phyloP scores from a whole-genome alignment of 2,113 vertebrate genomes.

The Corythornis vintsioides region DNA sequence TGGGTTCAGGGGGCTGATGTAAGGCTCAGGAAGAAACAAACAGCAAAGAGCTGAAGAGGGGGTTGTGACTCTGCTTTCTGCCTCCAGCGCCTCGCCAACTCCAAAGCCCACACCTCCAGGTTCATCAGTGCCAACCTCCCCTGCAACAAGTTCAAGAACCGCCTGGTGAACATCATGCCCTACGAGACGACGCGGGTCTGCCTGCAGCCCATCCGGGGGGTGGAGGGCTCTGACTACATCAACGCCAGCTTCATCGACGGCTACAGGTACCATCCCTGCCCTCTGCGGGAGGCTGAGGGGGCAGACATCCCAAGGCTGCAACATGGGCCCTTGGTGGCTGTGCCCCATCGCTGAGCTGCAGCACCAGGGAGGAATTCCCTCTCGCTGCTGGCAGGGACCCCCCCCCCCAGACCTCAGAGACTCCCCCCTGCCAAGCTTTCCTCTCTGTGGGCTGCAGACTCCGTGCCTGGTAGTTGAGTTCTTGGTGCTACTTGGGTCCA shows the following conservation, averaged over 20 bases:
- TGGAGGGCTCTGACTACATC: constrained; percentile 97
- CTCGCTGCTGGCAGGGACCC: not conserved
- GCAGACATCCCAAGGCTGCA: not conserved
- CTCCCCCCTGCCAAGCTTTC: not conserved
- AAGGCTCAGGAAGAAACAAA: rapidly evolving
- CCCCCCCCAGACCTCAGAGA: rapidly evolving
- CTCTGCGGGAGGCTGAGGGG: not conserved
- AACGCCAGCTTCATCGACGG: constrained; percentile 97
- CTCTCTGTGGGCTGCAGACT: not conserved
- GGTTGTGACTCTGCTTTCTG: not conserved
- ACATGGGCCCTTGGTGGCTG: rapidly evolving
- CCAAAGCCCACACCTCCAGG: constrained; percentile 96
- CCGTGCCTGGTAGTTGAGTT: not conserved
- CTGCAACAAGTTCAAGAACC: constrained; percentile 99
- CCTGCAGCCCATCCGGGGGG: constrained; percentile 95
- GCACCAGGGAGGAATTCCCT: rapidly evolving
- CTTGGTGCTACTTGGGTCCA: not conserved
- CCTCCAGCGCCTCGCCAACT: constrained; percentile 93
- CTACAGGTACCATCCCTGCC: constrained; percentile 82
- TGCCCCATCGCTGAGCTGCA: not conserved
- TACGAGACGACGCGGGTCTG: constrained; percentile 96
- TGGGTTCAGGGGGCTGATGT: rapidly evolving
- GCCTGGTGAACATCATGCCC: constrained; percentile 98
- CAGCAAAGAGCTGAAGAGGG: not conserved
- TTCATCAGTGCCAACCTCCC: constrained; percentile 99